These are phyloP conservation scores for Malacosoma neustria DNA, from an alignment of 2,888 invertebrate genomes.

Conservation along the genomic window DNA sequence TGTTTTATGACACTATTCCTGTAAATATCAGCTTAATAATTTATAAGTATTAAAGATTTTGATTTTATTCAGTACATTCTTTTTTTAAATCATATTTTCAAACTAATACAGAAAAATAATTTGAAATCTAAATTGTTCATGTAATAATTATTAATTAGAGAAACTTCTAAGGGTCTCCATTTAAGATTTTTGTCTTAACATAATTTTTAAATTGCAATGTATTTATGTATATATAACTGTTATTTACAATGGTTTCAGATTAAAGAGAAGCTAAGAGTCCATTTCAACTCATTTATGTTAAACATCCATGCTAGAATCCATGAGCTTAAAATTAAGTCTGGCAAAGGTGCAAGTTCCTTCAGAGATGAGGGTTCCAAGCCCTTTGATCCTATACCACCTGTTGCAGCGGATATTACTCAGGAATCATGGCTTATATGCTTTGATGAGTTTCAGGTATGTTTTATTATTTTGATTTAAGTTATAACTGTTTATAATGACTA, in stretches of 20 bases:
- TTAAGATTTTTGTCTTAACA: no score
- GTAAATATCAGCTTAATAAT: no score
- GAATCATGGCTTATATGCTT: slow-evolving; percentile 96
- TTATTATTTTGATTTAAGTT: no score
- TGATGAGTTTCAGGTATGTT: slow-evolving; percentile 95
- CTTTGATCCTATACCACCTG: slow-evolving; percentile 96
- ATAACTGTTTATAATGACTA: no score
- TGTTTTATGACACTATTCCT: slow-evolving; percentile 85
- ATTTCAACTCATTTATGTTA: slow-evolving; percentile 98
- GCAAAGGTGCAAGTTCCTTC: slow-evolving; percentile 61
- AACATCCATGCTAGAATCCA: slow-evolving; percentile 95
- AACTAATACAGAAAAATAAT: neutral
- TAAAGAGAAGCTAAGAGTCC: slow-evolving; percentile 85
- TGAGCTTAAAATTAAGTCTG: slow-evolving; percentile 80
- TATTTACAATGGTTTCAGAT: no score
- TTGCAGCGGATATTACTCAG: slow-evolving; percentile 89
- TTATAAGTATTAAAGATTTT: no score
- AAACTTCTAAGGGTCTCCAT: no score
- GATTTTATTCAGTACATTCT: no score
- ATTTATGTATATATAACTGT: no score
- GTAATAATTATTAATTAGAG: no score
- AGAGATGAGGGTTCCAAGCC: slow-evolving; percentile 56
- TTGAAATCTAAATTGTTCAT: neutral
- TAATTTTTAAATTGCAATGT: no score
- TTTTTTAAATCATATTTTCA: neutral